Evolutionary conservation across 2,888 invertebrate genomes (phyloP).

Genomic region (Tillus elongatus): DNA sequence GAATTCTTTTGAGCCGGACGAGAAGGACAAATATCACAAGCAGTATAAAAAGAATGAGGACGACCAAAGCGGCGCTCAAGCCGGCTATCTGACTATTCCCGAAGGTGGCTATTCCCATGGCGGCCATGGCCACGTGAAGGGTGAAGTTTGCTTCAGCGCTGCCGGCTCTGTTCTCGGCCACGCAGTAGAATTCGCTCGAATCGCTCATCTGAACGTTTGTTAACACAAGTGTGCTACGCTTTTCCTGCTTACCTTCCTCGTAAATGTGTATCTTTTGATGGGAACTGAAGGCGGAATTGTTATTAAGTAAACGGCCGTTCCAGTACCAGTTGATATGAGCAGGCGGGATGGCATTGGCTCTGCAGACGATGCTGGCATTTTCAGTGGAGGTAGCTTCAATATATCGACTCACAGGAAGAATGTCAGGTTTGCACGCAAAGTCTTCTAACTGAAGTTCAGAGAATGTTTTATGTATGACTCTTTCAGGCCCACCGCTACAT

Average conservation of each 20-base stretch:
- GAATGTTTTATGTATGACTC: slow-evolving; percentile 63
- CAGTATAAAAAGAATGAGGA: slow-evolving; percentile 66
- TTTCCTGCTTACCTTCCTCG: slow-evolving; percentile 69
- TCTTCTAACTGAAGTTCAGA: slow-evolving; percentile 69
- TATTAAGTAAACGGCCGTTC: slow-evolving; percentile 68
- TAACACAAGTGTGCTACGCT: slow-evolving; percentile 65
- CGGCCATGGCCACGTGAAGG: slow-evolving; percentile 66
- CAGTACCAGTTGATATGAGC: slow-evolving; percentile 80
- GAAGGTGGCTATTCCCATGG: slow-evolving; percentile 71
- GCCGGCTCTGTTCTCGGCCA: slow-evolving; percentile 83
- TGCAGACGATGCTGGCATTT: slow-evolving; percentile 76
- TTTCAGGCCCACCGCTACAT: slow-evolving; percentile 62
- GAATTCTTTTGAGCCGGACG: slow-evolving; percentile 62
- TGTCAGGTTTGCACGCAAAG: slow-evolving; percentile 78
- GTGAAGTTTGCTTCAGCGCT: slow-evolving; percentile 84
- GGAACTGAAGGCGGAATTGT: slow-evolving; percentile 69
- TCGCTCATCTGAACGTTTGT: slow-evolving; percentile 78
- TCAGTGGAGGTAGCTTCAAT: slow-evolving; percentile 73
- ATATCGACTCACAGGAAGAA: slow-evolving; percentile 63
- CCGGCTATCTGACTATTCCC: slow-evolving; percentile 81
- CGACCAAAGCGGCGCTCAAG: slow-evolving; percentile 70
- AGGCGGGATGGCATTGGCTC: slow-evolving; percentile 71
- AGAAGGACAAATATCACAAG: slow-evolving; percentile 64
- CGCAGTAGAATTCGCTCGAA: slow-evolving; percentile 78
- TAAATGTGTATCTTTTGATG: slow-evolving; percentile 67